Evolutionary conservation across 2,888 invertebrate species (phyloP).

Genomic region (Vanessa cardui): DNA sequence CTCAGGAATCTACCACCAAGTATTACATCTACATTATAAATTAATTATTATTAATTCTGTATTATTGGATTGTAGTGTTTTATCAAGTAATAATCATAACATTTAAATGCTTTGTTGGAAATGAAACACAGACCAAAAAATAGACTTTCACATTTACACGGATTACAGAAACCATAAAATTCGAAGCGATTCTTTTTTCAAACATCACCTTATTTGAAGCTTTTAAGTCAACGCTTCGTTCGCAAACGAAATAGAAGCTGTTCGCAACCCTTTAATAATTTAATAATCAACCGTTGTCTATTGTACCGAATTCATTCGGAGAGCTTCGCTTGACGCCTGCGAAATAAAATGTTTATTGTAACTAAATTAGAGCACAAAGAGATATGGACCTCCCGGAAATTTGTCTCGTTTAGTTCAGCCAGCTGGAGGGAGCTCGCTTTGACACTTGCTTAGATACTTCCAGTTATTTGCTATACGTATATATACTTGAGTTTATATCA

Average conservation of each 20-base stretch:
- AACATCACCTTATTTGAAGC: neutral
- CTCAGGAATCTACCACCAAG: no score
- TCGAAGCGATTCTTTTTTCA: neutral
- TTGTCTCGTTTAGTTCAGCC: constrained; percentile 2
- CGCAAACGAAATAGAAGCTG: constrained; percentile 19
- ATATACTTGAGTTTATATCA: no score
- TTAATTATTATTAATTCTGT: no score
- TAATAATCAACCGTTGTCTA: constrained; percentile 25
- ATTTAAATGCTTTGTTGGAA: no score
- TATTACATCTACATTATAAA: no score
- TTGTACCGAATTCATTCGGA: constrained; percentile 12
- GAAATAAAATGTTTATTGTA: constrained; percentile 55
- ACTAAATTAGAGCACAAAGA: constrained; percentile 47
- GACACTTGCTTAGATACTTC: neutral
- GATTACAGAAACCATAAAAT: neutral
- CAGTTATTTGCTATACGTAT: no score
- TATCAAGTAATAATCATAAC: no score
- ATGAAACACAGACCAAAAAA: no score
- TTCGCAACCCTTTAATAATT: constrained; percentile 33
- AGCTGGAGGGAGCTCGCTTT: neutral
- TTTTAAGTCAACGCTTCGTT: neutral
- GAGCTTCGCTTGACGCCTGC: constrained; percentile 2
- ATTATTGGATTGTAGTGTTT: no score
- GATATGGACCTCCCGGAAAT: neutral
- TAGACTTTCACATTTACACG: neutral